phyloP scores from a whole-genome alignment of 2,113 vertebrate genomes.

The Guaruba guarouba region DNA sequence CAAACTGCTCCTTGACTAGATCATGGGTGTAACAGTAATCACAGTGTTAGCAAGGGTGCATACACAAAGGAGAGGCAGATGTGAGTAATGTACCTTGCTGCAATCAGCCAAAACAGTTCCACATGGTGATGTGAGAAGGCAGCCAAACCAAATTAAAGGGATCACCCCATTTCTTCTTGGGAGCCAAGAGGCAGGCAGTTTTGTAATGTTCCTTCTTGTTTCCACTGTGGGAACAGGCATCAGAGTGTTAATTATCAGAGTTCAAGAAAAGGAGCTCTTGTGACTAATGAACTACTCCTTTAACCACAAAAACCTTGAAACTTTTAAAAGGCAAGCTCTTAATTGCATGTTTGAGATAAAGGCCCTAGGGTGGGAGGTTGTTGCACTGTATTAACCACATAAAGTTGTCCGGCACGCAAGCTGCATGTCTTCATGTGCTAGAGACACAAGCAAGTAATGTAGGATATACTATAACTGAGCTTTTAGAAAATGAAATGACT shows the following conservation, averaged over 20 bases:
- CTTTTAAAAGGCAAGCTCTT: not conserved
- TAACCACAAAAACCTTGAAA: not conserved
- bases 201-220: conserved; percentile 35
- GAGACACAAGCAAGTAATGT: not conserved
- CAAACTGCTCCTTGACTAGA: not conserved
- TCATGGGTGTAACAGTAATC: conserved; percentile 29
- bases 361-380: not conserved
- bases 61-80: not conserved
- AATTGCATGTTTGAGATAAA: not conserved
- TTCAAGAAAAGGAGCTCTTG: conserved; percentile 31
- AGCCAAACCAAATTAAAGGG: conserved; percentile 58
- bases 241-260: not conserved
- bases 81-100: conserved; percentile 59
- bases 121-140: not conserved
- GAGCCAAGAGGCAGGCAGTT: conserved; percentile 22
- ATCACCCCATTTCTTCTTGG: conserved; percentile 26
- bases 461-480: not conserved
- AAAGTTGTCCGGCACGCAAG: not conserved
- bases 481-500: not conserved
- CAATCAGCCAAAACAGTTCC: conserved; percentile 29
- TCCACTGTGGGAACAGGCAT: conserved; percentile 62
- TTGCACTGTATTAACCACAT: accelerated
- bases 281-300: conserved; percentile 40
- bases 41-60: not conserved
- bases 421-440: not conserved